These are phyloP conservation scores for Sarcophilus harrisii DNA, from an alignment of 2,797 vertebrate species.

Conservation along the genomic window DNA sequence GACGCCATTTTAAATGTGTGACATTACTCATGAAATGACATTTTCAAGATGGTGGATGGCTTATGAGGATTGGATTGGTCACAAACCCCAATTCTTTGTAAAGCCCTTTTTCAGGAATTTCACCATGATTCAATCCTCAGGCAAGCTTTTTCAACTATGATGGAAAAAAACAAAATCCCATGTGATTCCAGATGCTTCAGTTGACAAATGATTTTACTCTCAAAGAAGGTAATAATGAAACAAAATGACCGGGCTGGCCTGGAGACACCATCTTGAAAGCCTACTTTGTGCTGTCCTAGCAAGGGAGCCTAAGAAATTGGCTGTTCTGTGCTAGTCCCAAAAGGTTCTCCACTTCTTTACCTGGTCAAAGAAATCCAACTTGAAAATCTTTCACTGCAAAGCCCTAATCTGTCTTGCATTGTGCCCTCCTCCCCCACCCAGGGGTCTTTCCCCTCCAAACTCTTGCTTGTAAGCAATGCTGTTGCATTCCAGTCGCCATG, in stretches of 20 bases:
- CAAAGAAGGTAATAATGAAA: slow-evolving; percentile 79
- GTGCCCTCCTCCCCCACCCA: slow-evolving; percentile 72
- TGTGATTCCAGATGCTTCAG: slow-evolving; percentile 26
- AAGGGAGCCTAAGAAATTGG: slow-evolving; percentile 67
- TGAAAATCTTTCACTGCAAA: slow-evolving; percentile 82
- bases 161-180: slow-evolving; percentile 17
- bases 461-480: slow-evolving; percentile 78
- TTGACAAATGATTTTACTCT: slow-evolving; percentile 49
- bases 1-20: slow-evolving; percentile 31
- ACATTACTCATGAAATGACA: neutral
- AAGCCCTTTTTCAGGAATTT: slow-evolving; percentile 36
- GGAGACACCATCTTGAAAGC: slow-evolving; percentile 74
- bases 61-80: slow-evolving; percentile 34
- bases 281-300: slow-evolving; percentile 63
- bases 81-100: neutral
- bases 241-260: slow-evolving; percentile 78
- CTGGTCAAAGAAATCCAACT: slow-evolving; percentile 79
- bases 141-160: neutral
- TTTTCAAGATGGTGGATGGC: slow-evolving; percentile 27
- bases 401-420: slow-evolving; percentile 80
- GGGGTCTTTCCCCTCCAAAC: slow-evolving; percentile 71
- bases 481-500: slow-evolving; percentile 74
- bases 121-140: slow-evolving; percentile 1
- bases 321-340: slow-evolving; percentile 79
- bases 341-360: slow-evolving; percentile 82